Base-by-base conservation (phyloP, 2,113 vertebrate genomes). In the Ictidomys tridecemlineatus region DNA sequence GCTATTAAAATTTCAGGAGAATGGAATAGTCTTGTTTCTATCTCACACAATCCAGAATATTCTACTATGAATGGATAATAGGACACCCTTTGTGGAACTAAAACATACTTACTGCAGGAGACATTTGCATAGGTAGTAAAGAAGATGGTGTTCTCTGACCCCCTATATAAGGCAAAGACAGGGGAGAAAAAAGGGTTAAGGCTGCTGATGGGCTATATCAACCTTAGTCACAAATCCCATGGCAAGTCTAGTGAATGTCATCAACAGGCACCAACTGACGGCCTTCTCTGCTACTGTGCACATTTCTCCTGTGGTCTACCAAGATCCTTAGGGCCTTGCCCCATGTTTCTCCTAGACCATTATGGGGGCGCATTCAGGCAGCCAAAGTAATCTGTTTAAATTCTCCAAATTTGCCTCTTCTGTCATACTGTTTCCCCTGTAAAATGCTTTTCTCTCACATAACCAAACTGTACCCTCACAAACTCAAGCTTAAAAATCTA, bases 31-130 rank as follows among this genome's bases (percentile, higher is more conserved):
- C 69, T 89, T 67, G 37, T 78, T 96, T 96, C 80, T 92, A 85
- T 9, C 58, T 85, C 18, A 65, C 34, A 94, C 3, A 84, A 80
- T 16, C 45, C 63, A 91, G 56, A 91, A 94, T 67, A 76, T n/a
- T 91, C 91, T 96, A 91, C 67, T 53, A 72, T 1, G 12, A 93
- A 76, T 45, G 51, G 84, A 61, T 5, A 89, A 39, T 9, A 89
- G 42, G 61, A 70, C 39, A 61, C 4, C 67, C 18, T 96, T 53
- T 95, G 83, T 86, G 67, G 53, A 32, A 86, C 48, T 76, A 90
- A 91, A 56, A 94, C 77, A 97, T 97, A 99, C 99, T 99, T 98
- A 99, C 99, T 98, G 98, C 99, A 99, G 93, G 99, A 99, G 95
- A 98, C 99, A 53, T 99, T 99, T 80, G 97, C 87, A 95, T 97